Evolutionary conservation across 2,888 invertebrate genomes (phyloP), one percentile per base, ranked within the genome.

Genomic region (Euplexia lucipara): DNA sequence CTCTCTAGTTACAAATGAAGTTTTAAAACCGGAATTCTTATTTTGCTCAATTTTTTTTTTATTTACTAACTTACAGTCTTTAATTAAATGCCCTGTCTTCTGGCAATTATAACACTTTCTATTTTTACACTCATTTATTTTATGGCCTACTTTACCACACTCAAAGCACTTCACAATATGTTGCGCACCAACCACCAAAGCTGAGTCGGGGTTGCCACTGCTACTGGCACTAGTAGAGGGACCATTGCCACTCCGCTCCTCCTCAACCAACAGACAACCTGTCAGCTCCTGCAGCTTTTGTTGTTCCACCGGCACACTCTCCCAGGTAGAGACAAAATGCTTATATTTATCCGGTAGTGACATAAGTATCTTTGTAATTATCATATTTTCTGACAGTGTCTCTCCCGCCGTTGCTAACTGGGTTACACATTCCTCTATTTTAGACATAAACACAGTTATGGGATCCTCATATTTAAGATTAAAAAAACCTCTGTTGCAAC

Each of bases 291-390:
- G 47, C 12, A 47, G 12, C 10, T 1, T 30, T 47, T 30, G n/a
- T n/a, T n/a, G n/a, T 9, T 47, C 47, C 20, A n/a, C 47, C 8
- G 30, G 30, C 14, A 47, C 20, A 30, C 30, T 48, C 14, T 48
- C 32, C 18, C 48, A 48, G 0, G 48, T 18, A 20, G 32, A 48
- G 18, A 14, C 32, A 47, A 47, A 47, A 30, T 47, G 47, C 14
- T 47, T 47, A 7, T 47, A 30, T 47, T 47, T 47, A 18, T 30
- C 30, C 9, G 26, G 45, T 45, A 45, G 26, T 10, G 45, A 45
- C 26, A 45, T 26, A 45, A 45, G 2, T 45, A 47, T 47, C 45
- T n/a, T 26, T n/a, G 45, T 26, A 10, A 45, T 45, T 26, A 45
- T 45, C 16, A 47, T 47, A 30, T 47, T 47, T 47, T 30, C 26